phyloP scores from a whole-genome alignment of 1,140 invertebrate genomes.

The Trichoplusia ni region DNA sequence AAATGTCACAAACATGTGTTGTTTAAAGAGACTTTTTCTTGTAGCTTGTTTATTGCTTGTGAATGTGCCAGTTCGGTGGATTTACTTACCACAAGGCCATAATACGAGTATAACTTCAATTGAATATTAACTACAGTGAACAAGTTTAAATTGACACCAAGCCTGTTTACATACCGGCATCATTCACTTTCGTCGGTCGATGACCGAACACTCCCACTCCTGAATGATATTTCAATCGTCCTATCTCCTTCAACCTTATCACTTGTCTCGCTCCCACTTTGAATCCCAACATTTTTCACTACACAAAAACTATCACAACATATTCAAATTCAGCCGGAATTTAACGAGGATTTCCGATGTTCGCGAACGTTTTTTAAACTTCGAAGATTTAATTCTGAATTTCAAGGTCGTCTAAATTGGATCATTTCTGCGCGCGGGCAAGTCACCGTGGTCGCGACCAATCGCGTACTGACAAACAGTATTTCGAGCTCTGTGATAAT shows the following conservation, averaged over 20 bases:
- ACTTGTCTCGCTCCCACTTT: constrained; percentile 62
- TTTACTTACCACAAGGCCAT: too few species aligned
- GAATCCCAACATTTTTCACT: constrained; percentile 56
- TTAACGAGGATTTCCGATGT: neutral
- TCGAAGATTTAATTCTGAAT: too few species aligned
- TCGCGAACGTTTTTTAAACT: constrained; percentile 23
- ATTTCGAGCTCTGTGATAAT: too few species aligned
- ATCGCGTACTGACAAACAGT: constrained; percentile 28
- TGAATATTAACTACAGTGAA: too few species aligned
- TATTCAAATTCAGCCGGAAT: neutral
- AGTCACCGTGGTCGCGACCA: constrained; percentile 29
- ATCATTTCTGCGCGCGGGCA: constrained; percentile 44
- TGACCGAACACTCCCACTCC: constrained; percentile 73
- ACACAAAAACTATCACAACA: constrained; percentile 12
- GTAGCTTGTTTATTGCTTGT: too few species aligned
- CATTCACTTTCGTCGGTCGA: constrained; percentile 62
- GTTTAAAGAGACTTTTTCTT: too few species aligned
- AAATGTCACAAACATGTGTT: too few species aligned
- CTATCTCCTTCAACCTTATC: constrained; percentile 50
- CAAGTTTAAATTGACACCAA: too few species aligned
- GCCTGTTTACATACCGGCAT: constrained; percentile 55
- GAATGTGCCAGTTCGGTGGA: too few species aligned
- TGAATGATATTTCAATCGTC: constrained; percentile 62
- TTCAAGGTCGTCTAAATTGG: constrained; percentile 49
- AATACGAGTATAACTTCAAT: too few species aligned